Percentiles rank a stretch among this genome's conserved stretches.
phyloP scores from a whole-genome alignment of 2,888 invertebrate genomes.

The Orchesellides sinensis region DNA sequence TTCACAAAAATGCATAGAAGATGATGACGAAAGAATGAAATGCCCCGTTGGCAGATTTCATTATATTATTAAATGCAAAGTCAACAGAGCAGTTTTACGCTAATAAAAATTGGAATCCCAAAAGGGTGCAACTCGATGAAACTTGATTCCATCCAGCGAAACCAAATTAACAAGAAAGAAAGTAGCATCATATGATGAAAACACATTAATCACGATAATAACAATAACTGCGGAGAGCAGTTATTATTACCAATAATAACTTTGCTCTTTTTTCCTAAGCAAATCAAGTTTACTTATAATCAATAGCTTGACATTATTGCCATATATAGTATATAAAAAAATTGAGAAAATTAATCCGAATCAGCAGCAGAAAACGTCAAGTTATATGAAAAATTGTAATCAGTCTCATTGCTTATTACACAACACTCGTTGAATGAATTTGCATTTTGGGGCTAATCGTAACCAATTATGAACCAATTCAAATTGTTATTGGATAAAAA shows the following conservation, averaged over 20 bases:
- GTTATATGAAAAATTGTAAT: slow-evolving; percentile 10
- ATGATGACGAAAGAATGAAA: slow-evolving; percentile 6
- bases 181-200: too few species aligned
- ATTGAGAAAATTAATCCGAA: slow-evolving; percentile 17
- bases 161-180: background rate
- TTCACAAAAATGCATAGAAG: background rate
- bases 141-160: background rate
- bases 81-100: background rate
- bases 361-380: slow-evolving; percentile 3
- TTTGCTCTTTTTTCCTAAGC: background rate
- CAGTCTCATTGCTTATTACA: slow-evolving; percentile 20
- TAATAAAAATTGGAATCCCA: slow-evolving; percentile 1
- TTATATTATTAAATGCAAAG: slow-evolving; percentile 1
- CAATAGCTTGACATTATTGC: background rate
- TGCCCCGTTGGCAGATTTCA: slow-evolving; percentile 5
- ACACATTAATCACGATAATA: background rate
- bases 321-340: background rate
- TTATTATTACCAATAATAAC: background rate
- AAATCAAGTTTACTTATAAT: background rate
- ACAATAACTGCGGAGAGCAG: background rate
- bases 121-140: background rate
- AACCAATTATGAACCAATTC: slow-evolving; percentile 27
- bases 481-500: slow-evolving; percentile 1
- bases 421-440: slow-evolving; percentile 14
- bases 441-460: slow-evolving; percentile 44